phyloP scores from a whole-genome alignment of 2,113 vertebrate species.

The Periophthalmus modestus region DNA sequence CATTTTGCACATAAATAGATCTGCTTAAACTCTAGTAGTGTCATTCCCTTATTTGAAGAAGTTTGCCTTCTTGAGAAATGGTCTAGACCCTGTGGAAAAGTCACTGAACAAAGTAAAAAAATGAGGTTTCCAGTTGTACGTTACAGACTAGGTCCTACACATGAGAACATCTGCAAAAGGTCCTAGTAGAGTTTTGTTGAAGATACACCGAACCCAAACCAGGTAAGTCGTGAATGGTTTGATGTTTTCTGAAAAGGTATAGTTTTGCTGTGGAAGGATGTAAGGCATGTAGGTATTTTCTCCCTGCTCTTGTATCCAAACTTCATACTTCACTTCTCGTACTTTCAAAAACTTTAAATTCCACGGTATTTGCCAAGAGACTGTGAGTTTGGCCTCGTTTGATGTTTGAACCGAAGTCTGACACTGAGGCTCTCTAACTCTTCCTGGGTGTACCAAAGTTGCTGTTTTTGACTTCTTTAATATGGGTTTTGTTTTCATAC shows the following conservation, averaged over 20 bases:
- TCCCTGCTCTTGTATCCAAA: constrained; percentile 99
- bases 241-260: constrained; percentile 97
- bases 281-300: constrained; percentile 99
- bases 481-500: constrained; percentile 80
- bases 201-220: constrained; percentile 98
- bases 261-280: constrained; percentile 93
- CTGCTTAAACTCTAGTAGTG: constrained; percentile 31
- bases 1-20: constrained; percentile 72
- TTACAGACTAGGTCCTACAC: constrained; percentile 84
- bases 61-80: constrained; percentile 34
- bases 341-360: constrained; percentile 96
- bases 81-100: constrained; percentile 13
- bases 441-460: constrained; percentile 86
- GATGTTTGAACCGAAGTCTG: constrained; percentile 88
- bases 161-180: constrained; percentile 96
- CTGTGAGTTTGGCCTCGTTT: constrained; percentile 86
- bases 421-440: constrained; percentile 89
- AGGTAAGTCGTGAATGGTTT: constrained; percentile 96
- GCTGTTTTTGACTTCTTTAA: constrained; percentile 79
- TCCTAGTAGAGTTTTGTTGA: constrained; percentile 92
- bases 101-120: constrained; percentile 1
- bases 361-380: constrained; percentile 97
- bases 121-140: constrained; percentile 6
- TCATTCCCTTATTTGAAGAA: constrained; percentile 10
- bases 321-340: constrained; percentile 93